Evolutionary conservation across 2,113 vertebrate genomes (phyloP), one percentile per base, ranked within the genome.

Genomic region (Microtus oregoni): DNA sequence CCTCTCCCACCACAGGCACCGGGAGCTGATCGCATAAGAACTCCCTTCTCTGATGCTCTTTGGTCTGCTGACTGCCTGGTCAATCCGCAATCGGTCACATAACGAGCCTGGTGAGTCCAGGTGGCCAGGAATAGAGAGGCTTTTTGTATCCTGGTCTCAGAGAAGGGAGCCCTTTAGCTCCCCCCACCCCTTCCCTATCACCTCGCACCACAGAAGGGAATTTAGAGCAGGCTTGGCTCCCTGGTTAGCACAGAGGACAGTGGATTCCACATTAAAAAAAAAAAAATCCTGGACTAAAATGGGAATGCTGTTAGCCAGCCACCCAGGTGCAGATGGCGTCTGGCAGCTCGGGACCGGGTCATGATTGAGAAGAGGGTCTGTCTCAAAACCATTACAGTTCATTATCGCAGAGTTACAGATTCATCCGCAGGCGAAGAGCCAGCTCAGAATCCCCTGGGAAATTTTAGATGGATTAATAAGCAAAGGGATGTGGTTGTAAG

Each of bases 401-500:
- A 97, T 96, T 97, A 97, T 97, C 96, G 61, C 68, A 0, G 95
- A 96, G 91, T 96, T 95, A 94, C 97, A 97, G 98, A 96, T 97
- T 97, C 96, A 96, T 96, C 38, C 0, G 63, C 79, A 73, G 94
- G 94, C 93, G 90, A 63, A 68, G 38, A 67, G 97, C 92, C 97
- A 97, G 89, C 83, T 86, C 86, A 4, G 3, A 67, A 15, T 82
- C 96, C 85, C 68, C 75, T 20, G 88, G 94, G 97, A 90, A 92
- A 92, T 90, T 92, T 94, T 92, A 86, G 89, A 95, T 50, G 95
- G 92, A 92, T 97, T 96, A 87, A 85, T 90, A 97, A 94, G 92
- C 86, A 95, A 94, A 97, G 93, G n/a, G 75, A 72, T 15, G 1
- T 73, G 77, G 52, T 17, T 82, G 52, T 32, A 41, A 79, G 95